Evolutionary conservation across 1,140 invertebrate genomes (phyloP), one percentile per base, ranked within the genome.

Genomic region (Drosophila pachea): DNA sequence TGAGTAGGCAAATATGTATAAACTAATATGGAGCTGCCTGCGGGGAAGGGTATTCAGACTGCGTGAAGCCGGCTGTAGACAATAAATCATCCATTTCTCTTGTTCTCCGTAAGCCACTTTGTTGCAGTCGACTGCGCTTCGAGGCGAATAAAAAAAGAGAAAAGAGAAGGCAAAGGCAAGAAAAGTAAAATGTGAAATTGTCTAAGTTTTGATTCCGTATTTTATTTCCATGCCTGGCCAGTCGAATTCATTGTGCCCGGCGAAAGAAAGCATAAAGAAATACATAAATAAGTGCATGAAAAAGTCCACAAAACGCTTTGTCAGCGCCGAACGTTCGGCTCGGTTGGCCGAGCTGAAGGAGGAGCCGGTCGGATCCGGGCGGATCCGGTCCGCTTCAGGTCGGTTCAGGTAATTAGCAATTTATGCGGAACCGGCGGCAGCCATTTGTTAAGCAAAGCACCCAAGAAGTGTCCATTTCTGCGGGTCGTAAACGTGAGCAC

Each of bases 391-490:
- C n/a, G n/a, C n/a, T n/a, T n/a, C n/a, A n/a, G n/a, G n/a, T n/a
- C n/a, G 62, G 68, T 62, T 68, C 65, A 74, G 67, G 55, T 84
- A 84, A 84, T 84, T 84, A 84, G 81, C 81, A 86, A 84, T 84
- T 83, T 83, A 70, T 83, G 74, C 68, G 60, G 76, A 71, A 70
- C 61, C 60, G 58, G 38, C 49, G 35, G 16, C 22, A 47, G 64
- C 65, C 67, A 83, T 83, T 84, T 83, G 68, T 83, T 74, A 62
- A 61, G 48, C 53, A 82, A 83, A 65, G 32, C 36, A 6, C 72
- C 60, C 22, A 22, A 22, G 22, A 22, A 3, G 22, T 22, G 52
- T 55, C 32, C 35, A 14, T 29, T 22, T 22, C 22, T 22, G 22
- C 22, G 62, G 67, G 60, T 66, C 76, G 67, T 60, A 76, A 73